Evolutionary conservation across 2,888 invertebrate genomes (phyloP).

Genomic region (Sinotaia quadrata): DNA sequence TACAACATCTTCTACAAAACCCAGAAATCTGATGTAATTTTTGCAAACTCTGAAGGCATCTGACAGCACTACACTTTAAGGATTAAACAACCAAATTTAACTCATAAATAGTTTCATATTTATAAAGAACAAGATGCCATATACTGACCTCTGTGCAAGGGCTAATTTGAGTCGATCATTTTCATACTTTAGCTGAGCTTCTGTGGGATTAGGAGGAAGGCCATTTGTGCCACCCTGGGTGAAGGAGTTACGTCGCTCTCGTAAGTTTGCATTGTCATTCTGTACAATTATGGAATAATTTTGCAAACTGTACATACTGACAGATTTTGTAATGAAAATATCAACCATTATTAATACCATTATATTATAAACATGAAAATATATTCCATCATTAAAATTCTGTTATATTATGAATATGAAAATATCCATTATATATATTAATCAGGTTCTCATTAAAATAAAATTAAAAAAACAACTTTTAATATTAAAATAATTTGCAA

Average conservation of each 20-base stretch:
- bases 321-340: not conserved
- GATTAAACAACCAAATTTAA: too few species aligned
- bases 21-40: too few species aligned
- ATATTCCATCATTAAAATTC: too few species aligned
- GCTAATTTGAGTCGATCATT: conserved; percentile 96
- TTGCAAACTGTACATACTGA: not conserved
- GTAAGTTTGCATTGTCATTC: conserved; percentile 75
- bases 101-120: too few species aligned
- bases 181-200: conserved; percentile 90
- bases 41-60: too few species aligned
- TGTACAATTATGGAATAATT: conserved; percentile 70
- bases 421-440: too few species aligned
- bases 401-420: too few species aligned
- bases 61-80: too few species aligned
- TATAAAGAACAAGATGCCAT: not conserved
- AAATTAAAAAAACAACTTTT: too few species aligned
- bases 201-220: conserved; percentile 39
- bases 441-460: too few species aligned
- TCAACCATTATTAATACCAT: not conserved
- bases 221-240: conserved; percentile 54
- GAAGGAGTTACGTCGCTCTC: conserved; percentile 64
- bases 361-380: not conserved
- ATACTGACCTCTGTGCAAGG: conserved; percentile 87
- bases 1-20: too few species aligned
- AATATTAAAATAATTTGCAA: too few species aligned